A percentile compares a stretch with the other conserved stretches of the same genome.
Evolutionary conservation across 2,888 invertebrate species (phyloP).

Genomic region (Empis stercorea): DNA sequence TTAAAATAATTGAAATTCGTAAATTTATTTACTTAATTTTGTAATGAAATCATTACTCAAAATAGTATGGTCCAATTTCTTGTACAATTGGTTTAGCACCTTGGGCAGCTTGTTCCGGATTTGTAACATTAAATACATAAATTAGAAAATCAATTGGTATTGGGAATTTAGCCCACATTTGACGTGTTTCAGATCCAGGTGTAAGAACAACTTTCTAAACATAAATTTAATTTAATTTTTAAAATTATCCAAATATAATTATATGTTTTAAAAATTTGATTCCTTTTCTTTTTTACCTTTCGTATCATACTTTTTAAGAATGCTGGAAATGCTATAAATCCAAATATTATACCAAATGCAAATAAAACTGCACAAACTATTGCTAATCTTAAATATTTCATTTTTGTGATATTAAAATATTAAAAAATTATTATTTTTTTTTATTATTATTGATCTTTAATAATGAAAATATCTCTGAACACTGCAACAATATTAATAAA

Average conservation of each 20-base stretch:
- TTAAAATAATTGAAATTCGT: too few relatives aligned
- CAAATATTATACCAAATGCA: conserved; percentile 8
- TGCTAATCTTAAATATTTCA: background rate
- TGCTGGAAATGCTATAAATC: conserved; percentile 11
- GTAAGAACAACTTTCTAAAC: conserved; percentile 55
- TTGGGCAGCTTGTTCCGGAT: conserved; percentile 52
- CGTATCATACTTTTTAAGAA: conserved; percentile 9
- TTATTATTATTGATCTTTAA: background rate
- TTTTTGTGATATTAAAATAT: background rate
- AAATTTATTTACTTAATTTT: too few relatives aligned
- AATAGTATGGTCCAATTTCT: conserved; percentile 70
- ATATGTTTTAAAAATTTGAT: too few relatives aligned
- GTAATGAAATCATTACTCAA: conserved; percentile 74
- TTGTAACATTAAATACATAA: conserved; percentile 69
- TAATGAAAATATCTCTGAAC: too few relatives aligned
- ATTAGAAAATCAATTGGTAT: conserved; percentile 60
- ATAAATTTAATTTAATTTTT: conserved; percentile 16
- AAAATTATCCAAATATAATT: too few relatives aligned
- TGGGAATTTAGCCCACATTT: conserved; percentile 64
- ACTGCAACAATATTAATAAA: too few relatives aligned
- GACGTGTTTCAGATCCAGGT: conserved; percentile 55
- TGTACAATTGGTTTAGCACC: conserved; percentile 56
- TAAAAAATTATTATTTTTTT: background rate
- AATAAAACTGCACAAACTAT: conserved; percentile 5
- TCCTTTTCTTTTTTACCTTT: conserved; percentile 5